Base-by-base conservation (phyloP, 2,888 invertebrate species). In the Anoplius nigerrimus region DNA sequence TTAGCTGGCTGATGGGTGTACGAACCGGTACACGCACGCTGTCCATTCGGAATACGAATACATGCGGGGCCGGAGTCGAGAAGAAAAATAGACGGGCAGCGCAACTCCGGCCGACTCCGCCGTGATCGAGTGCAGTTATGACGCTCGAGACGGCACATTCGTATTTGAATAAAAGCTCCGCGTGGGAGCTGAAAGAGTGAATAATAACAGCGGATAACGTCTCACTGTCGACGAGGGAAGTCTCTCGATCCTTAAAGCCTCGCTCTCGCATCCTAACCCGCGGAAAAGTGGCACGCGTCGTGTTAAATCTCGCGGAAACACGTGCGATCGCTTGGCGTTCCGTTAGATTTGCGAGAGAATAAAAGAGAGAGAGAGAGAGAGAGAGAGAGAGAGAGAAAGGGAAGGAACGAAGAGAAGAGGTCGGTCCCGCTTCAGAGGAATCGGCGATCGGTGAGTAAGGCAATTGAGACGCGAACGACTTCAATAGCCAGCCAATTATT, bases 141-240 rank as follows among this genome's bases (percentile, higher is more conserved):
- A 78, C 79, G 74, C 76, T 58, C 69, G 20, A 69, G 78, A 79
- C 76, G 74, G 74, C 65, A 57, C 76, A 71, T 75, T 79, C 74
- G 79, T 79, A 76, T 76, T 74, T 76, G 79, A 79, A 78, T 79
- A 76, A 78, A 78, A 74, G 71, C 72, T 18, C 22, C 72, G 74
- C 75, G 78, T 79, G 79, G 78, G 79, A 79, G 78, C 71, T 78
- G 75, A 79, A 74, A 78, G 79, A 76, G 74, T 79, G 79, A 79
- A 78, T 76, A 79, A 78, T 78, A 79, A 78, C 79, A 63, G 74
- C 58, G 76, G 70, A 76, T 76, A 78, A 71, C 76, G 79, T 68
- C 74, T 69, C 71, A 62, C 75, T 78, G 78, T 71, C 75, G 71
- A 69, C 63, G 63, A 55, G 65, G 60, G 55, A 54, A 11, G 54